phyloP scores from a whole-genome alignment of 1,140 invertebrate species.

The Pseudomyrmex dendroicus region DNA sequence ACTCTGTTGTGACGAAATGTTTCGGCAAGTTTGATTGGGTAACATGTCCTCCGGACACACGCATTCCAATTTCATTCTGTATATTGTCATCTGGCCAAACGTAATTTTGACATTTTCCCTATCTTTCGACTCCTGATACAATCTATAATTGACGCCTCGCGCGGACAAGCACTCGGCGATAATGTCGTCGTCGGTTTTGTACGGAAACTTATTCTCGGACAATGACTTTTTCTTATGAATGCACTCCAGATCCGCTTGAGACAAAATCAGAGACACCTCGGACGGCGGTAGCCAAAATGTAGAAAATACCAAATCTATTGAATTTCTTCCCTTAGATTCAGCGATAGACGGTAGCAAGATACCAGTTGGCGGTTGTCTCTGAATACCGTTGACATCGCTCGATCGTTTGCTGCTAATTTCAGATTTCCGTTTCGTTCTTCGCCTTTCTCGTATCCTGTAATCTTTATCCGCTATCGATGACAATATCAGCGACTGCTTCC shows the following conservation, averaged over 20 bases:
- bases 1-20: slow-evolving; percentile 84
- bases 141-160: slow-evolving; percentile 80
- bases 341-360: slow-evolving; percentile 80
- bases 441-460: neutral
- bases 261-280: slow-evolving; percentile 79
- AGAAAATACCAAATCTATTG: slow-evolving; percentile 86
- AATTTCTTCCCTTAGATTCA: slow-evolving; percentile 73
- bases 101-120: slow-evolving; percentile 83
- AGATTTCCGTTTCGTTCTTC: slow-evolving; percentile 37
- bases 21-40: slow-evolving; percentile 83
- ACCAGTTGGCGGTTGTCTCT: slow-evolving; percentile 81
- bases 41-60: slow-evolving; percentile 83
- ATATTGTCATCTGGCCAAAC: slow-evolving; percentile 86
- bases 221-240: slow-evolving; percentile 80
- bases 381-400: slow-evolving; percentile 80
- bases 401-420: slow-evolving; percentile 59
- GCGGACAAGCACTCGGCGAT: slow-evolving; percentile 82
- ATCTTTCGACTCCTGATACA: slow-evolving; percentile 80
- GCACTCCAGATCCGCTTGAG: slow-evolving; percentile 85
- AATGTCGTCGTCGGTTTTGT: slow-evolving; percentile 74
- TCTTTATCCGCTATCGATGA: slow-evolving; percentile 30
- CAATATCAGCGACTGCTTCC: neutral
- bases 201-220: slow-evolving; percentile 68
- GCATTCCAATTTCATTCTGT: slow-evolving; percentile 85
- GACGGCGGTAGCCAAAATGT: slow-evolving; percentile 86